A percentile compares a stretch with the other conserved stretches of the same genome.
Evolutionary conservation across 2,888 invertebrate genomes (phyloP).

Genomic region (Gryllus longicercus): DNA sequence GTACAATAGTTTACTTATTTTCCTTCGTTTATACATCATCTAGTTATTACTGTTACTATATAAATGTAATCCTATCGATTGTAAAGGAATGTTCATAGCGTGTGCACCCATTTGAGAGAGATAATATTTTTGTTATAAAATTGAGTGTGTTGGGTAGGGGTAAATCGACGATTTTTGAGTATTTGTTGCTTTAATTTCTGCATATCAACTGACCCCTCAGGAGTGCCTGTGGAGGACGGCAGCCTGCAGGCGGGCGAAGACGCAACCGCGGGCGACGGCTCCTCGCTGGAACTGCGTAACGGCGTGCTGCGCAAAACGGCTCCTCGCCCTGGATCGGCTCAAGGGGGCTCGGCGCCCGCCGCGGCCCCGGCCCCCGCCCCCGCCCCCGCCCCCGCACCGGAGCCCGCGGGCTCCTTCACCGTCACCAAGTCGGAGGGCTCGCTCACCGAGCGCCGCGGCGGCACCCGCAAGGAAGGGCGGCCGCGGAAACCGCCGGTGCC

Average conservation of each 20-base stretch:
- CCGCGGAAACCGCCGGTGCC: not conserved
- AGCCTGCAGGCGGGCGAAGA: not conserved
- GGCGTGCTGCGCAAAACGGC: constrained; percentile 30
- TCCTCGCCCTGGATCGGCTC: not conserved
- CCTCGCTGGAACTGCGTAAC: constrained; percentile 28
- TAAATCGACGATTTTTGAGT: too few species aligned
- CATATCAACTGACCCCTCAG: not conserved
- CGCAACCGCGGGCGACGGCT: constrained; percentile 17
- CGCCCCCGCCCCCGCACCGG: not conserved
- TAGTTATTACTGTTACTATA: too few species aligned
- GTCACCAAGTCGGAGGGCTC: not conserved
- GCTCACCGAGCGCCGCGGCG: not conserved
- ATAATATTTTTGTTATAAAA: too few species aligned
- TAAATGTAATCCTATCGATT: too few species aligned
- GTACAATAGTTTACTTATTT: too few species aligned
- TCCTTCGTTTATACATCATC: too few species aligned
- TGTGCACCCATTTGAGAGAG: too few species aligned
- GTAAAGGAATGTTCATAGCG: too few species aligned
- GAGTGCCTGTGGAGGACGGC: not conserved
- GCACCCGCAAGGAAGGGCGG: not conserved
- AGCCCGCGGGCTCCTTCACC: constrained; percentile 17
- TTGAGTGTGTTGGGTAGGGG: too few species aligned
- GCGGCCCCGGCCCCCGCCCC: not conserved
- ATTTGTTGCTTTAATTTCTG: too few species aligned
- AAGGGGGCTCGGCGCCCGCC: not conserved